Evolutionary conservation across 2,113 vertebrate genomes (phyloP).

Genomic region (Notothenia coriiceps): DNA sequence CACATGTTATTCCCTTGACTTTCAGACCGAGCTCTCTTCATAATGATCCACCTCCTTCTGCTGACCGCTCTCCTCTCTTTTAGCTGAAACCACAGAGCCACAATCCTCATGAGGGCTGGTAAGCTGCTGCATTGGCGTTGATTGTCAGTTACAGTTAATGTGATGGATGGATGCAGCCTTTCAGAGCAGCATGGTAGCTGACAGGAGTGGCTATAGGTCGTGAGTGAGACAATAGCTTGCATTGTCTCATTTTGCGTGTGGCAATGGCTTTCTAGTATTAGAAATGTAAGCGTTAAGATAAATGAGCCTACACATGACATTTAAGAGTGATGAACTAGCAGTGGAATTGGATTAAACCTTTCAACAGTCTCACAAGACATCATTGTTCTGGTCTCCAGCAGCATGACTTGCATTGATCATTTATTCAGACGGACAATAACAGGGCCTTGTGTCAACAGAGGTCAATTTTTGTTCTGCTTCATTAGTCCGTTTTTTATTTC

Average conservation of each 20-base stretch:
- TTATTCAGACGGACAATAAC: slow-evolving; percentile 47
- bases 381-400: slow-evolving; percentile 30
- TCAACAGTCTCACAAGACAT: slow-evolving; percentile 8
- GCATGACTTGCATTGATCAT: slow-evolving; percentile 44
- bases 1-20: slow-evolving; percentile 54
- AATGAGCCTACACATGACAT: neutral
- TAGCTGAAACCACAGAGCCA: slow-evolving; percentile 28
- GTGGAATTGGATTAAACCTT: slow-evolving; percentile 26
- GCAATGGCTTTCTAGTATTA: neutral
- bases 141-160: slow-evolving; percentile 64
- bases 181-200: slow-evolving; percentile 6
- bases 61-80: slow-evolving; percentile 14
- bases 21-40: slow-evolving; percentile 40
- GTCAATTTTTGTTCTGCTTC: slow-evolving; percentile 48
- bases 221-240: neutral
- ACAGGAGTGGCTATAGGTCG: neutral
- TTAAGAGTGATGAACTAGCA: slow-evolving; percentile 13
- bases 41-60: slow-evolving; percentile 44
- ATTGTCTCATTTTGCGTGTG: neutral
- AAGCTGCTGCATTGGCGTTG: slow-evolving; percentile 44
- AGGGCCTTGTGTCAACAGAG: slow-evolving; percentile 41
- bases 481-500: slow-evolving; percentile 57
- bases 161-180: slow-evolving; percentile 50
- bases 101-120: slow-evolving; percentile 38
- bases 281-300: neutral